These are phyloP conservation scores for Ammospiza nelsoni DNA, from an alignment of 2,113 vertebrate genomes.

Conservation along the genomic window DNA sequence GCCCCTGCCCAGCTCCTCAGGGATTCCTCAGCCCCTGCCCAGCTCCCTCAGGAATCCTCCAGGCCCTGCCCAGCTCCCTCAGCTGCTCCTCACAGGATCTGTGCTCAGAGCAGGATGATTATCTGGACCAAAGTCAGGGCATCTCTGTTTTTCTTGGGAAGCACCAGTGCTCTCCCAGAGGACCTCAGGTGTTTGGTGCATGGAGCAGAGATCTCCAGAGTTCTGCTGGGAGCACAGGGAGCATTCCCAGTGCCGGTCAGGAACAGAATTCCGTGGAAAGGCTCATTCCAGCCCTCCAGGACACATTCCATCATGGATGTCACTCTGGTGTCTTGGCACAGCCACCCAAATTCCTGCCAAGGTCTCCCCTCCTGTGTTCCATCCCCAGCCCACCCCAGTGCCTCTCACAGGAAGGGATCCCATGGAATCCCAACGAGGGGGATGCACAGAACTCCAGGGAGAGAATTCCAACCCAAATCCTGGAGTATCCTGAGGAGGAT, in stretches of 20 bases:
- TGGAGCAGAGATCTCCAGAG: not conserved
- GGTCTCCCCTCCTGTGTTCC: rapidly evolving
- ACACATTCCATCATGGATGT: not conserved
- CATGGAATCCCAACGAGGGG: rapidly evolving
- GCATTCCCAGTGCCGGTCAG: not conserved
- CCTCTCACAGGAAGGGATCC: not conserved
- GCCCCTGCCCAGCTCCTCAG: too few species aligned
- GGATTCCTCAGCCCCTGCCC: too few species aligned
- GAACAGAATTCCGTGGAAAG: not conserved
- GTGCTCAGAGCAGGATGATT: not conserved
- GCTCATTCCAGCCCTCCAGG: not conserved
- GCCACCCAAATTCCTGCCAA: rapidly evolving
- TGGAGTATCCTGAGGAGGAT: too few species aligned
- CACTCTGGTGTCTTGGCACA: rapidly evolving
- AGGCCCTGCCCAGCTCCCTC: too few species aligned
- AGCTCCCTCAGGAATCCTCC: too few species aligned
- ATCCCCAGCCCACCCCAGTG: rapidly evolving
- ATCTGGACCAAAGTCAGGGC: not conserved
- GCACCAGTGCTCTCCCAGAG: not conserved
- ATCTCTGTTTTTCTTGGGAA: not conserved
- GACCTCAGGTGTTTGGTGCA: too few species aligned
- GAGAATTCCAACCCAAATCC: too few species aligned
- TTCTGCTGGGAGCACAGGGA: not conserved
- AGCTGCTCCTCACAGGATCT: too few species aligned
- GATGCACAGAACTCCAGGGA: too few species aligned